Evolutionary conservation across 2,797 vertebrate genomes (phyloP).

Genomic region (Danio jaintianensis): DNA sequence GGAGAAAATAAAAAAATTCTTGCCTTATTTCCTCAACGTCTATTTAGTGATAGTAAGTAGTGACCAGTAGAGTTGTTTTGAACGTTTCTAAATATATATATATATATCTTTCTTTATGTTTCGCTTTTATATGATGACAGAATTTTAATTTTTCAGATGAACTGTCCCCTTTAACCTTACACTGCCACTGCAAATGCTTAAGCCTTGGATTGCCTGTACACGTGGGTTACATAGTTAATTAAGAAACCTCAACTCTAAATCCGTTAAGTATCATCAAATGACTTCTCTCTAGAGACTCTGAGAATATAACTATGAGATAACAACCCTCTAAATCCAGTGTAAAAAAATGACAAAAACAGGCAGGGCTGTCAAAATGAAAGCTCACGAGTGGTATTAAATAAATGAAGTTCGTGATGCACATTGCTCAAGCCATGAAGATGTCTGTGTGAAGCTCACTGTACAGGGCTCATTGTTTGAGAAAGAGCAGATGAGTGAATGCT

Average conservation of each 20-base stretch:
- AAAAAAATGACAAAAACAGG: slow-evolving; percentile 22
- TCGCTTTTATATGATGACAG: not conserved
- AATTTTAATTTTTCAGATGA: not conserved
- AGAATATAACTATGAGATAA: slow-evolving; percentile 46
- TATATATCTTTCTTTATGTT: not conserved
- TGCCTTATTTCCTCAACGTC: not conserved
- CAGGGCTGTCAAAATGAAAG: slow-evolving; percentile 39
- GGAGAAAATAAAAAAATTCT: not conserved
- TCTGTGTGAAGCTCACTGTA: slow-evolving; percentile 17
- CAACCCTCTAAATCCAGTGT: slow-evolving; percentile 43
- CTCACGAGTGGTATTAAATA: slow-evolving; percentile 6
- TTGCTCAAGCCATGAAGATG: slow-evolving; percentile 11
- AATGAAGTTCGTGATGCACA: slow-evolving; percentile 38
- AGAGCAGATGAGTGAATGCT: slow-evolving; percentile 16
- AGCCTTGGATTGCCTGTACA: slow-evolving; percentile 39
- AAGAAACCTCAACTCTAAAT: slow-evolving; percentile 56
- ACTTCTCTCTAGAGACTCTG: slow-evolving; percentile 30
- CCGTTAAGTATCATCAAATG: slow-evolving; percentile 51
- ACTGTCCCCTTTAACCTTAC: slow-evolving; percentile 30
- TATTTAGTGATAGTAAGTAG: not conserved
- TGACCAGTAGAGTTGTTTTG: not conserved
- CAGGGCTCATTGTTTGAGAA: slow-evolving; percentile 14
- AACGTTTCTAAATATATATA: not conserved
- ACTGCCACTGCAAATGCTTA: slow-evolving; percentile 29
- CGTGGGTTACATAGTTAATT: slow-evolving; percentile 54